phyloP scores from a whole-genome alignment of 1,140 invertebrate genomes.

The Zaprionus davidi region DNA sequence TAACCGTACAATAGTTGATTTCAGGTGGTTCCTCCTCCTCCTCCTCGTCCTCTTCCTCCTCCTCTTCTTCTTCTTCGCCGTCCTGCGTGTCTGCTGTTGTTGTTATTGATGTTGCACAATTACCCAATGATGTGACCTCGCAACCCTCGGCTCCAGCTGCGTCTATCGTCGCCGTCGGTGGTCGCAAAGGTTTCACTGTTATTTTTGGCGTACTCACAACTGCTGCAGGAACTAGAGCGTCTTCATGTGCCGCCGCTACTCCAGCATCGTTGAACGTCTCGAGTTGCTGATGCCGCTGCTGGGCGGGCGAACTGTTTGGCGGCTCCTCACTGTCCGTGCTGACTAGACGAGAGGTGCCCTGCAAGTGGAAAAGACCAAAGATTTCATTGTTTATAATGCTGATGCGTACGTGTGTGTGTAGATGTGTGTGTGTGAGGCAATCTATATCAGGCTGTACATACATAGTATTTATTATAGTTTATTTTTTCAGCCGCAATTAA shows the following conservation, averaged over 20 bases:
- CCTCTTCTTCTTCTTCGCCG: conserved; percentile 49
- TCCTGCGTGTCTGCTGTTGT: not conserved
- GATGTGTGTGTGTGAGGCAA: not conserved
- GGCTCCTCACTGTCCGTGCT: conserved; percentile 87
- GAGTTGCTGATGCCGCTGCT: conserved; percentile 44
- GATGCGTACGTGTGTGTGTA: not conserved
- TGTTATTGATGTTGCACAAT: not conserved
- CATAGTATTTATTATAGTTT: conserved; percentile 7
- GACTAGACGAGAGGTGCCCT: conserved; percentile 87
- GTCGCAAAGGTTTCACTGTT: conserved; percentile 70
- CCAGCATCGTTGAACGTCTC: conserved; percentile 3
- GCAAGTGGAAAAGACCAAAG: conserved; percentile 41
- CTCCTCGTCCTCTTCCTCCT: conserved; percentile 71
- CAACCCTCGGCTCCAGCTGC: not conserved
- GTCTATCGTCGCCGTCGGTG: conserved; percentile 39
- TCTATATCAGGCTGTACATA: conserved; percentile 2
- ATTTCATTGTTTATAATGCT: conserved; percentile 28
- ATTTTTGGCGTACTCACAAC: conserved; percentile 75
- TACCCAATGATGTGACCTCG: not conserved
- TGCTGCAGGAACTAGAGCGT: conserved; percentile 47
- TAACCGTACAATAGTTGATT: conserved; percentile 84
- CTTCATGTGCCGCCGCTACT: conserved; percentile 14
- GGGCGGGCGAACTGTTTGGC: conserved; percentile 62
- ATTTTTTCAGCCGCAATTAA: conserved; percentile 41
- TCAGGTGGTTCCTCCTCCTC: conserved; percentile 81